Evolutionary conservation across 2,113 vertebrate species (phyloP).

Genomic region (Atlantisia rogersi): DNA sequence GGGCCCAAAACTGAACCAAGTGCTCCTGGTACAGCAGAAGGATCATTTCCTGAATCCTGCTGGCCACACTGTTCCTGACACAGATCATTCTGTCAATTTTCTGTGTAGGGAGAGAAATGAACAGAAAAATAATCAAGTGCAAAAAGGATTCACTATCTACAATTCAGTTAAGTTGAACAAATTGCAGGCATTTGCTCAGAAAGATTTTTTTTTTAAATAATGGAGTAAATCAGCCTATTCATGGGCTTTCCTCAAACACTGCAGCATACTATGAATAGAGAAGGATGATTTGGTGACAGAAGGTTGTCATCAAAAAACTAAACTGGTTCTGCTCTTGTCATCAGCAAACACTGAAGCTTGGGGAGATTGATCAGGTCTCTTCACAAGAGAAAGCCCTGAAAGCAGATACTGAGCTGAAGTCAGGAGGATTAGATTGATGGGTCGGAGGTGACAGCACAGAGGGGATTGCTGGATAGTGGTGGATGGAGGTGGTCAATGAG

Average conservation of each 20-base stretch:
- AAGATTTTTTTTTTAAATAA: background rate
- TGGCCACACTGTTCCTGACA: too few species aligned
- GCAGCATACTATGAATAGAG: background rate
- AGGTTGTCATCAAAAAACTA: background rate
- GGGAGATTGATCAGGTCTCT: background rate
- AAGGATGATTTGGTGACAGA: background rate
- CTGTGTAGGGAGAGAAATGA: background rate
- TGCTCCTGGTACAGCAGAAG: too few species aligned
- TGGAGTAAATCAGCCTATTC: background rate
- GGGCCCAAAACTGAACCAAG: too few species aligned
- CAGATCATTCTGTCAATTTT: background rate
- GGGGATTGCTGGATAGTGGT: background rate
- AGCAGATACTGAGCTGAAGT: background rate
- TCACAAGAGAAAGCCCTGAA: background rate
- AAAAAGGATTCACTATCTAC: background rate
- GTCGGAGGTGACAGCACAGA: fast-evolving
- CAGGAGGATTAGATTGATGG: background rate
- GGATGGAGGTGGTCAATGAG: background rate
- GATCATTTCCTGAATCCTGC: too few species aligned
- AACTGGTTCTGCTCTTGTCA: background rate
- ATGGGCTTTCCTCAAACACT: background rate
- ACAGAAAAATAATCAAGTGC: background rate
- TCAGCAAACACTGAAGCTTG: background rate
- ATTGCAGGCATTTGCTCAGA: background rate
- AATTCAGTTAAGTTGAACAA: background rate